phyloP scores from a whole-genome alignment of 2,888 invertebrate species.

The Aporophyla lueneburgensis region DNA sequence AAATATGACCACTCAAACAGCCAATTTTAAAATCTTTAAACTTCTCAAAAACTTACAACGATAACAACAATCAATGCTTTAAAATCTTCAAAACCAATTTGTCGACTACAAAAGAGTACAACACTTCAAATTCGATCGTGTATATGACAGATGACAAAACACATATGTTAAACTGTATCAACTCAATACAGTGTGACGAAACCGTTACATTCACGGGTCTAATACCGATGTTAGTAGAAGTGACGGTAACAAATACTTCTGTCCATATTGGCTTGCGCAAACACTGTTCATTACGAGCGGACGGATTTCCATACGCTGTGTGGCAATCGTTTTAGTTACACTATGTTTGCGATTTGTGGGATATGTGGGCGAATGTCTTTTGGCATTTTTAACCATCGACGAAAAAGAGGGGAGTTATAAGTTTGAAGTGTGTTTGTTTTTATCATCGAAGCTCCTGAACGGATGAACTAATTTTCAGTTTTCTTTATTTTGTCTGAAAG shows the following conservation, averaged over 20 bases:
- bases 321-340: conserved; percentile 55
- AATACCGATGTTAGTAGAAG: conserved; percentile 29
- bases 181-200: conserved; percentile 48
- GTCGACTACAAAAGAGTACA: neutral
- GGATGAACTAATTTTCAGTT: too few species aligned
- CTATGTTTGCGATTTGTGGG: conserved; percentile 13
- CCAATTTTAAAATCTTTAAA: too few species aligned
- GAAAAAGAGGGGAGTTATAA: too few species aligned
- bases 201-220: conserved; percentile 40
- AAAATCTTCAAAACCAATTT: neutral
- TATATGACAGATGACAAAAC: conserved; percentile 5
- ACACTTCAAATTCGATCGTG: neutral
- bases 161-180: conserved; percentile 27
- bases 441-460: too few species aligned
- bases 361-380: conserved; percentile 3
- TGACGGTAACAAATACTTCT: conserved; percentile 52
- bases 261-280: conserved; percentile 51
- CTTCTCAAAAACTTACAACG: too few species aligned
- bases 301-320: conserved; percentile 57
- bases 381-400: too few species aligned
- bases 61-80: too few species aligned
- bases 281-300: conserved; percentile 44
- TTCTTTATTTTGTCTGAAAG: too few species aligned
- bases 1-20: too few species aligned
- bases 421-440: too few species aligned